Evolutionary conservation across 1,140 invertebrate genomes (phyloP), one percentile per base, ranked within the genome.

Genomic region (Ceratoteleas bidentatus): DNA sequence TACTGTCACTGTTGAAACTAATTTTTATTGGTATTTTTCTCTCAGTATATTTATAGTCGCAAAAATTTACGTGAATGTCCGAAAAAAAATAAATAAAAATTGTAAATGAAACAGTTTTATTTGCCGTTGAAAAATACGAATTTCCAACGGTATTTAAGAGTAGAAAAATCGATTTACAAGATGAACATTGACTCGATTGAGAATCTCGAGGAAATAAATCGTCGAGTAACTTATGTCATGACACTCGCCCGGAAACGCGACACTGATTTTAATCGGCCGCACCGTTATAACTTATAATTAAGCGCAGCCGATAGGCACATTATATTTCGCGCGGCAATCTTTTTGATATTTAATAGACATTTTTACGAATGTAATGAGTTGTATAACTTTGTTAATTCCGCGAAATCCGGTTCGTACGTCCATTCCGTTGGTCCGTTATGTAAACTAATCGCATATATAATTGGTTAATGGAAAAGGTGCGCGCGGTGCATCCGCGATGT

Each of bases 391-490:
- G 61, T 52, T 66, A 52, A 58, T 75, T 73, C 69, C 56, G 34
- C 50, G 72, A 75, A 75, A 66, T 47, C 24, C 6, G 24, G 36
- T 52, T 66, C 50, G 33, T 49, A 62, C 4, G 13, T n/a, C 32
- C 40, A 47, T 61, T 56, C 38, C 73, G 62, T 76, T 52, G 40
- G 50, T 68, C 40, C 33, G 73, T 76, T 76, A 76, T 76, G 64
- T 76, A 76, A 76, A 76, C 73, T 76, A 76, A 61, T 76, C 64
- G 64, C 43, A 56, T 62, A 61, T 33, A 62, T 76, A 76, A 76
- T 68, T 76, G 73, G 57, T 61, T 76, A 62, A 76, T 56, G 36
- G 60, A 49, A 76, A 76, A 56, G 57, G 13, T 43, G 13, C 24
- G 47, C 43, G 50, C 40, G 53, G 60, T 52, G 47, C 72, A 66